phyloP scores from a whole-genome alignment of 2,797 vertebrate species.

The Hozukius guyotensis region DNA sequence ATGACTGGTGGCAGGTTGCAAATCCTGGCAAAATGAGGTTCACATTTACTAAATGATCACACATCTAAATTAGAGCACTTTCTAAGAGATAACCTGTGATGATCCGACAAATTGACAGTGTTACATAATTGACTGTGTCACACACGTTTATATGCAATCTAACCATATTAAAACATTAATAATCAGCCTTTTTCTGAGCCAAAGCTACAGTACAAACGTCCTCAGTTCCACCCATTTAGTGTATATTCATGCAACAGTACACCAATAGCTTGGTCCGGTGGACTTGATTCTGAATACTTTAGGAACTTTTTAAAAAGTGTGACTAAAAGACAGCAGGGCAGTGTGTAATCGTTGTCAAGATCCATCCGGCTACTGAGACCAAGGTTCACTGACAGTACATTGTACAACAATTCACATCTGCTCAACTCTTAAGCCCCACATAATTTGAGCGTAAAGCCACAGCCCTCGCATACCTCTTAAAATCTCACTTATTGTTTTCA shows the following conservation, averaged over 20 bases:
- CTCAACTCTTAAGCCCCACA: conserved; percentile 7
- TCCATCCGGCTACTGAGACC: background rate
- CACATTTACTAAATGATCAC: conserved; percentile 9
- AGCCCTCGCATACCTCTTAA: background rate
- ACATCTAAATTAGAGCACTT: conserved; percentile 30
- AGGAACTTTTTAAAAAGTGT: conserved; percentile 11
- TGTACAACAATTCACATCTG: conserved; percentile 25
- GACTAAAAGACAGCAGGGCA: conserved; percentile 18
- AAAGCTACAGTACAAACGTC: conserved; percentile 39
- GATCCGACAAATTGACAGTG: background rate
- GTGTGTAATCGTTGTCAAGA: conserved; percentile 7
- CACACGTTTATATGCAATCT: conserved; percentile 18
- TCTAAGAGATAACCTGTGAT: conserved; percentile 7
- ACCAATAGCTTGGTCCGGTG: conserved; percentile 23
- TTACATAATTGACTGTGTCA: conserved; percentile 29
- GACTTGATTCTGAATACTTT: conserved; percentile 4
- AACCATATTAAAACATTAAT: conserved; percentile 42
- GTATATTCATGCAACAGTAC: conserved; percentile 54
- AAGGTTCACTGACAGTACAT: conserved; percentile 7
- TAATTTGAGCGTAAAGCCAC: conserved; percentile 23
- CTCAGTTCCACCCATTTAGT: conserved; percentile 22
- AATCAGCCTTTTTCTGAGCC: conserved; percentile 9
- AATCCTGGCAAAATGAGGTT: conserved; percentile 28
- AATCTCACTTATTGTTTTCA: conserved; percentile 6
- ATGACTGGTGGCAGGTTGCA: background rate